These are phyloP conservation scores for Bujurquina vittata DNA, from an alignment of 2,113 vertebrate species.

Conservation along the genomic window DNA sequence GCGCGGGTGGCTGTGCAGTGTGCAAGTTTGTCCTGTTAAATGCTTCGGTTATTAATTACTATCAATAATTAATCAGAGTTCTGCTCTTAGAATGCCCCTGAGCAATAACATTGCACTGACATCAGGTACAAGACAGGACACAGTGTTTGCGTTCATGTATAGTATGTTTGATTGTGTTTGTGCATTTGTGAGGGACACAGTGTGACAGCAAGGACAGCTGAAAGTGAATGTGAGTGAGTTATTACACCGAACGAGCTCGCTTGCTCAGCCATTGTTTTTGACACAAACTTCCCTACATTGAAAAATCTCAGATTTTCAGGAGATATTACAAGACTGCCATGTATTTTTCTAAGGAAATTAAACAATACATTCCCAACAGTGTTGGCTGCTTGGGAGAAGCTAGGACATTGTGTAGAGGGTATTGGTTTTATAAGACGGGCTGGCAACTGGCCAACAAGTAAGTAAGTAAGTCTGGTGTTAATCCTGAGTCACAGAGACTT, in stretches of 20 bases:
- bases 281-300: conserved; percentile 68
- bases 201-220: background rate
- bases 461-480: conserved; percentile 53
- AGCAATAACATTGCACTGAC: background rate
- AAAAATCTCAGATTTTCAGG: conserved; percentile 48
- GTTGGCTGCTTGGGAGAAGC: conserved; percentile 50
- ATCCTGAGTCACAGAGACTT: conserved; percentile 29
- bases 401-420: conserved; percentile 63
- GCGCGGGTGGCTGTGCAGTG: background rate
- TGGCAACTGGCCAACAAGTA: conserved; percentile 59
- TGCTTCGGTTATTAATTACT: background rate
- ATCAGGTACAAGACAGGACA: background rate
- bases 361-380: conserved; percentile 73
- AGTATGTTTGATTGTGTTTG: background rate
- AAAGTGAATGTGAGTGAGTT: conserved; percentile 38
- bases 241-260: conserved; percentile 23
- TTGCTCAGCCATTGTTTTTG: conserved; percentile 56
- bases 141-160: background rate
- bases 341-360: conserved; percentile 72
- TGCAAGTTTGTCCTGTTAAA: background rate
- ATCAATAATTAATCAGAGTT: background rate
- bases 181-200: background rate
- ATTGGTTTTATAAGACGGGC: conserved; percentile 58
- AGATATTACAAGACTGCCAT: conserved; percentile 52
- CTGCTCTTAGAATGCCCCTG: background rate